Base-by-base conservation (phyloP, 2,797 vertebrate species). In the Lemur catta region DNA sequence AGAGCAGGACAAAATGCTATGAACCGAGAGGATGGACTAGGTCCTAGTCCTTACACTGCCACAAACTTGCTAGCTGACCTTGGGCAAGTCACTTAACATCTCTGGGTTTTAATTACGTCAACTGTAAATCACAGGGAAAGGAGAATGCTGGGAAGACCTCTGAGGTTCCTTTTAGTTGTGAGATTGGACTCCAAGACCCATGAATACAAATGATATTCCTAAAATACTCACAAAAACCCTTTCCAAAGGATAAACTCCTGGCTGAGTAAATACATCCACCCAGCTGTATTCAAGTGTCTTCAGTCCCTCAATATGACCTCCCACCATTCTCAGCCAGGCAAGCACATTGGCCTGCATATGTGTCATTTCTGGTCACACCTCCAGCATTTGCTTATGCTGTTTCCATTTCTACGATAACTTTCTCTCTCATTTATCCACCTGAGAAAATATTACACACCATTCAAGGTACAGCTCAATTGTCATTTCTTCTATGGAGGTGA, bases 101-200 rank as follows among this genome's bases (percentile, higher is more conserved):
- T 72, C 57, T 93, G 91, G 4, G 43, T 89, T 93, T 93, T 92
- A 87, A 84, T 93, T 43, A 86, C 41, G 38, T 94, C 33, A 79
- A 13, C 22, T 94, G 30, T 48, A 91, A 94, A 95, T 61, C 63
- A 50, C 0, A n/a, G 28, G 43, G 41, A 84, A 94, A 55, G 26
- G 50, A 89, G 52, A 48, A 89, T 14, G 0, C 33, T 12, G 6
- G 30, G 26, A 17, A 88, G 80, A 74, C 63, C 78, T 90, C 48
- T 93, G 81, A 87, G 59, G 30, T 95, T 63, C 30, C 43, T 78
- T 81, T 33, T 67, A 72, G n/a, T 28, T 76, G 3, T 86, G 48
- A 94, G 57, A 55, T 48, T 59, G 75, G 41, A 87, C 13, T 79
- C 46, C 75, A 57, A 75, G 55, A 86, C 28, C 28, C 33, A 59